Evolutionary conservation across 2,888 invertebrate genomes (phyloP).

Genomic region (Amblyjoppa fuscipennis): DNA sequence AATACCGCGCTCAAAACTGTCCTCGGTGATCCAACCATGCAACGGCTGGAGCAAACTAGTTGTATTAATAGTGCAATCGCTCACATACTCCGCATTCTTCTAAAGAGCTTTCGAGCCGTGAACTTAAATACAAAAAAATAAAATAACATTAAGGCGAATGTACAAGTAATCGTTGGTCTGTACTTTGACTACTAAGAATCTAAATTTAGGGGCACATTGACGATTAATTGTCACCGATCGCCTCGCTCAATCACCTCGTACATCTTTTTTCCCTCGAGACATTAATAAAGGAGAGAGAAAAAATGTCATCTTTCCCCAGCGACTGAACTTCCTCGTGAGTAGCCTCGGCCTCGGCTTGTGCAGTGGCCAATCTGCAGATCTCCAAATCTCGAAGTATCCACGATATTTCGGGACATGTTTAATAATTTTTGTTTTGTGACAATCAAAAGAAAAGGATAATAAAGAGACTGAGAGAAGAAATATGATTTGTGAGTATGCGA

Average conservation of each 20-base stretch:
- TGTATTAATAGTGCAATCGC: too few species aligned
- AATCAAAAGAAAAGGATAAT: not conserved
- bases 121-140: not conserved
- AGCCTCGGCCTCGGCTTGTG: too few species aligned
- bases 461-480: not conserved
- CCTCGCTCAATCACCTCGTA: not conserved
- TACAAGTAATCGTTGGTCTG: too few species aligned
- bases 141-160: not conserved
- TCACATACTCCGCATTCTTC: too few species aligned
- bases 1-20: too few species aligned
- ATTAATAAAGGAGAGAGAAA: not conserved
- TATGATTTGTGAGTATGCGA: constrained; percentile 43
- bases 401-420: not conserved
- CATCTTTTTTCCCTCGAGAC: not conserved
- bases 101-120: too few species aligned
- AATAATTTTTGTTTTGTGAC: not conserved
- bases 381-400: not conserved
- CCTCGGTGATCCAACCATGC: too few species aligned
- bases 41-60: too few species aligned
- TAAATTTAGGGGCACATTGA: too few species aligned
- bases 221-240: too few species aligned
- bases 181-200: too few species aligned
- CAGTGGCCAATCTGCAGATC: too few species aligned
- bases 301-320: not conserved
- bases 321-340: not conserved